These are phyloP conservation scores for Syngnathus scovelli DNA, from an alignment of 2,113 vertebrate species.

Conservation along the genomic window DNA sequence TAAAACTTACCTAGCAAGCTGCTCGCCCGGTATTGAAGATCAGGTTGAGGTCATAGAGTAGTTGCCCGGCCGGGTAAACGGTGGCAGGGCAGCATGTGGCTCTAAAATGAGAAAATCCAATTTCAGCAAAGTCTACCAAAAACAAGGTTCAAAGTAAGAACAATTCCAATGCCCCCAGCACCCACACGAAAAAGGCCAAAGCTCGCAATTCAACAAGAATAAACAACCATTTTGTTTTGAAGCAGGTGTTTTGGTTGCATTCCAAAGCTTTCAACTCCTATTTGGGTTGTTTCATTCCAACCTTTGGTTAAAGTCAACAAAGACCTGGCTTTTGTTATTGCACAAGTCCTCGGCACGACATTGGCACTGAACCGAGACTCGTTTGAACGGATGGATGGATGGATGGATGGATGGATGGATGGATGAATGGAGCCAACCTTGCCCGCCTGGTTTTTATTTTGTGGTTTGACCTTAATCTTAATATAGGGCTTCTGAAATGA, in stretches of 20 bases:
- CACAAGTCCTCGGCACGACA: neutral
- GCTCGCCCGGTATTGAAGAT: no score
- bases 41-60: no score
- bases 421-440: neutral
- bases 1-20: no score
- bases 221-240: neutral
- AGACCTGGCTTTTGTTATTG: neutral
- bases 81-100: no score
- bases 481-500: neutral
- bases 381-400: neutral
- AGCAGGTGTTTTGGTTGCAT: neutral
- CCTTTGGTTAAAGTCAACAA: neutral
- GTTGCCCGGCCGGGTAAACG: no score
- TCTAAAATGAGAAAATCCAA: no score
- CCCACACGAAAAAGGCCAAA: no score
- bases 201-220: no score
- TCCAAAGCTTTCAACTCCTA: neutral
- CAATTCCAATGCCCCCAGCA: no score
- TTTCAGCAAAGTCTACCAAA: no score
- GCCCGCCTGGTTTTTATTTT: neutral
- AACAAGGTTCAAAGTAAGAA: no score
- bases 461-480: neutral
- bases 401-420: neutral
- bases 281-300: neutral
- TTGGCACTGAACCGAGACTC: neutral